Base-by-base conservation (phyloP, 30 jellyfish, hydroid and myxozoan species). In the Nemopilema nomurai region DNA sequence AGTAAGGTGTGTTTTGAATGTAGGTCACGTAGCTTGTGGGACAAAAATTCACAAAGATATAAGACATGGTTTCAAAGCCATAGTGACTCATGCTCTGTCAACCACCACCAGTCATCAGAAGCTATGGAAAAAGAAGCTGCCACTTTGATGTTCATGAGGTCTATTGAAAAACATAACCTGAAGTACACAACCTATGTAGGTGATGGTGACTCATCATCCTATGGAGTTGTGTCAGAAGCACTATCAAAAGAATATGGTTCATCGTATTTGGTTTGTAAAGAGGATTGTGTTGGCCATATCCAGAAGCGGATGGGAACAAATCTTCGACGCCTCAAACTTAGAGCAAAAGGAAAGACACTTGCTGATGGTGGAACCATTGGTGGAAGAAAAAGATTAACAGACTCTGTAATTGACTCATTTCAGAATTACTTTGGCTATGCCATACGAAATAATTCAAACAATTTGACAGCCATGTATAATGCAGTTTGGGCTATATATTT, bases 241-340 rank as follows among this genome's bases (percentile, higher is more conserved):
- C 74, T 77, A 27, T 26, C 23, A 20, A 28, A 50, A 28, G 78
- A 77, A 53, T 53, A 49, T 77, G 87, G 87, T 53, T 28, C 67
- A 25, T 49, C 77, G 20, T 77, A 77, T 53, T 28, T 53, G 67
- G 87, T 77, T n/a, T 28, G 52, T 28, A 77, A 77, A 53, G 87
- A 77, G 32, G 87, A 53, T n/a, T 77, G 87, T 77, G 78, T 77
- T 28, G 87, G 87, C 26, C 87, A 77, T 77, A 53, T 77, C 28
- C 87, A 77, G 87, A 77, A 77, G 62, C 41, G 87, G 57, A 77
- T 77, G 87, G 79, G 87, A 24, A 77, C 79, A 77, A 77, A 53
- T 53, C 77, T 77, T 18, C 67, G 87, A 16, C 51, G 69, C 21
- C 77, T 77, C 28, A 77, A 77, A 53, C 25, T 20, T n/a, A 27